These are phyloP conservation scores for Axinella damicornis DNA, from an alignment of 37 sponge, comb jelly and placozoan species.

Conservation along the genomic window DNA sequence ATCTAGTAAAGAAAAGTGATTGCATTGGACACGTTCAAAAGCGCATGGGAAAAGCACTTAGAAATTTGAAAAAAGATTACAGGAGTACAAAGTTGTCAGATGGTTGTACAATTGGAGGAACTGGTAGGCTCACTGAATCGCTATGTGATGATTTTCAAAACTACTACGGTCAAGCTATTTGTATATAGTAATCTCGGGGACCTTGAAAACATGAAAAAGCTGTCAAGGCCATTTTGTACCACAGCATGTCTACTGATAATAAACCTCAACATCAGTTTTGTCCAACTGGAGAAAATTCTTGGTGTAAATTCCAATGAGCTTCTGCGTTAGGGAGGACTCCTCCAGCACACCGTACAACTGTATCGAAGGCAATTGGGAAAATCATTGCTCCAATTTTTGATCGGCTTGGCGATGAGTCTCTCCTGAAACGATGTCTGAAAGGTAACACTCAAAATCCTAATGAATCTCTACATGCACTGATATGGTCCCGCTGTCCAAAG, in stretches of 20 bases:
- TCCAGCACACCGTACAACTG: constrained; percentile 9
- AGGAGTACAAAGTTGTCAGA: constrained; percentile 22
- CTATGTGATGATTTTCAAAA: constrained; percentile 30
- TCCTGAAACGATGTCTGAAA: neutral
- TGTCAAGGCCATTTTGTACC: constrained; percentile 26
- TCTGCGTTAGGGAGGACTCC: neutral
- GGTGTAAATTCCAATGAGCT: constrained; percentile 37
- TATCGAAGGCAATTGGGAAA: neutral
- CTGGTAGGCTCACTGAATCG: constrained; percentile 27
- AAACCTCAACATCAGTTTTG: constrained; percentile 32
- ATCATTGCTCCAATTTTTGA: neutral
- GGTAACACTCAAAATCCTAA: constrained; percentile 31
- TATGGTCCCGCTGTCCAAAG: too few relatives aligned
- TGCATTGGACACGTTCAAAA: constrained; percentile 53
- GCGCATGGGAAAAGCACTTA: constrained; percentile 27
- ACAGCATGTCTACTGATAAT: constrained; percentile 33
- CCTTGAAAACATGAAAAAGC: constrained; percentile 32
- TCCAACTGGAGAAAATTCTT: constrained; percentile 23
- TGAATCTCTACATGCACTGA: neutral
- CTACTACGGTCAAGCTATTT: constrained; percentile 49
- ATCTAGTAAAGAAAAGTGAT: constrained; percentile 22
- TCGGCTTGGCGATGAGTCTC: neutral
- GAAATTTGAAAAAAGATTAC: constrained; percentile 25
- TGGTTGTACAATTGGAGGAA: constrained; percentile 44
- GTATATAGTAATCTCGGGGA: constrained; percentile 22